Evolutionary conservation across 2,113 vertebrate species (phyloP).

Genomic region (Collichthys lucidus): DNA sequence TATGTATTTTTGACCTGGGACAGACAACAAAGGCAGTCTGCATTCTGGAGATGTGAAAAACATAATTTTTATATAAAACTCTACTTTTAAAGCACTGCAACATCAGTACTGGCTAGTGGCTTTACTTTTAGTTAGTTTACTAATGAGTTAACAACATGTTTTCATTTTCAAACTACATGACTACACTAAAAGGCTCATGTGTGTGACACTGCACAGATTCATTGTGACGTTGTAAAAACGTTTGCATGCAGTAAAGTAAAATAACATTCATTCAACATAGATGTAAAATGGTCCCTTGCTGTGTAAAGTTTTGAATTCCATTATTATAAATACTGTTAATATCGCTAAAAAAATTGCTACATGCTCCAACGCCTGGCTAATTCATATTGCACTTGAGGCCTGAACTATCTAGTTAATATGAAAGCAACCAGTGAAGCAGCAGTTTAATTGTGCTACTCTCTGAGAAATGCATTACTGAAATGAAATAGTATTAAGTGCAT

Average conservation of each 20-base stretch:
- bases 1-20: slow-evolving; percentile 31
- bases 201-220: neutral
- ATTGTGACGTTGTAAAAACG: neutral
- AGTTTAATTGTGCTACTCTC: slow-evolving; percentile 35
- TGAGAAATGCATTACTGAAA: slow-evolving; percentile 44
- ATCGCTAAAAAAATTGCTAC: slow-evolving; percentile 1
- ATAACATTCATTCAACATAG: neutral
- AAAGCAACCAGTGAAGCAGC: slow-evolving; percentile 53
- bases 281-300: neutral
- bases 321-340: slow-evolving; percentile 14
- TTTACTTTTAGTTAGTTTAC: neutral
- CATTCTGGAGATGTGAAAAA: slow-evolving; percentile 17
- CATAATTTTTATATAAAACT: neutral
- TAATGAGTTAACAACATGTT: neutral
- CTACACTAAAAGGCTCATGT: neutral
- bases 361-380: slow-evolving; percentile 12
- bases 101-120: neutral
- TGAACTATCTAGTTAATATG: slow-evolving; percentile 38
- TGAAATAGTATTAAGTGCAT: slow-evolving; percentile 25
- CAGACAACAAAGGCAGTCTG: slow-evolving; percentile 14
- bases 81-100: slow-evolving; percentile 3
- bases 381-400: slow-evolving; percentile 26
- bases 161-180: slow-evolving; percentile 19
- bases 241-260: neutral
- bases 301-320: neutral